Base-by-base conservation (phyloP, 2,113 vertebrate genomes). In the Caranx melampygus region DNA sequence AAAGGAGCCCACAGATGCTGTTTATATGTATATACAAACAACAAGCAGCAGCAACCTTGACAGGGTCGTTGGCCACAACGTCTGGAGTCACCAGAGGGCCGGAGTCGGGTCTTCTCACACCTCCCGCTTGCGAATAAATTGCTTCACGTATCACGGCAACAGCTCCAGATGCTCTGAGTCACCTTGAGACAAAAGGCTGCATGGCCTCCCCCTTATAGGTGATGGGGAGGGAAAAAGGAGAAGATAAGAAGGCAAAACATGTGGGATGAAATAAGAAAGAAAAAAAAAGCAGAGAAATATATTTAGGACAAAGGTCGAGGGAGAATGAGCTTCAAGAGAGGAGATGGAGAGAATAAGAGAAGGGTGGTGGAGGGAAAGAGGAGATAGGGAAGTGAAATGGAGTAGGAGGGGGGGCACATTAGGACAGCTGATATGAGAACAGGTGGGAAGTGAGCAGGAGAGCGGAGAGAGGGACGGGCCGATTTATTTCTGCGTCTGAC, bases 161-260 rank as follows among this genome's bases (percentile, higher is more conserved):
- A 34, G 71, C 87, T 91, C 87, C 92, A 93, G 89, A 91, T 91
- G 91, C 90, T 92, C 87, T 2, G 72, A 84, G 90, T 92, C 91
- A 93, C 92, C 92, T 93, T 93, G 91, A 93, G 86, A 91, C 87
- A 85, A 91, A 86, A 83, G 78, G 54, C 85, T 75, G 40, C 40
- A 42, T 42, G 61, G 60, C 31, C 59, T 55, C 74, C 57, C 69
- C 51, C 58, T 66, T 61, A 75, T 59, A 70, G 79, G 81, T 70
- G 87, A 84, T 79, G 65, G 34, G n/a, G 35, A 74, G 20, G 51
- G 33, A 44, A 16, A 42, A 20, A 66, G 6, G 61, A 66, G 35
- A 14, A 60, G 74, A 81, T 74, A 66, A 76, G 44, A 60, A 49
- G 21, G 31, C 8, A 21, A 51, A 47, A 74, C 45, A 47, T n/a